A percentile compares a stretch with the other conserved stretches of the same genome.
Evolutionary conservation across 2,797 vertebrate genomes (phyloP).

Genomic region (Morelia viridis): DNA sequence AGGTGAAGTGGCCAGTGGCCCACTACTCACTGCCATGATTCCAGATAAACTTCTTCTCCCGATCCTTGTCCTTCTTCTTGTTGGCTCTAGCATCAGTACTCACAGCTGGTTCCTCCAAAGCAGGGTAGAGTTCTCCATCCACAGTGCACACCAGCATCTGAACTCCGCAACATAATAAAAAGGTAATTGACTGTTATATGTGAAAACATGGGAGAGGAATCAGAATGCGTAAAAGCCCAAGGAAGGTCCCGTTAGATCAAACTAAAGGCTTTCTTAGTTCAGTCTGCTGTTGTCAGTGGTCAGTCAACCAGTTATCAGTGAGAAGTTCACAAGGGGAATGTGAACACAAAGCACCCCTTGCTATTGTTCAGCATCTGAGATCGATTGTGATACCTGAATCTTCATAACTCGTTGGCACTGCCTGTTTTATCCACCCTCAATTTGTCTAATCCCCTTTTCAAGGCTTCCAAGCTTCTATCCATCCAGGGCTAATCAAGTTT

Average conservation of each 20-base stretch:
- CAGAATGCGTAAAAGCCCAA: neutral
- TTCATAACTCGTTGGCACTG: neutral
- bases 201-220: neutral
- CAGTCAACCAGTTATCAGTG: neutral
- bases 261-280: neutral
- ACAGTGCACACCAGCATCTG: constrained; percentile 97
- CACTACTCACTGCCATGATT: constrained; percentile 87
- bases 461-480: neutral
- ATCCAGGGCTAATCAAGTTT: neutral
- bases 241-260: no score
- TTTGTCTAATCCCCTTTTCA: neutral
- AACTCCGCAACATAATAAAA: constrained; percentile 17
- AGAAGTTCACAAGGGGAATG: neutral
- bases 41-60: constrained; percentile 97
- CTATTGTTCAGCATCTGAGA: neutral
- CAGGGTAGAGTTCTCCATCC: constrained; percentile 95
- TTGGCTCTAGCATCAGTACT: constrained; percentile 89
- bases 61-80: constrained; percentile 95
- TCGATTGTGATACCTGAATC: neutral
- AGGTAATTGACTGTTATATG: neutral
- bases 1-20: neutral
- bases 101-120: constrained; percentile 90
- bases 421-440: neutral
- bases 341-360: neutral
- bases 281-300: neutral